Conservation (phyloP, 2,797 vertebrate genomes). For the Hypotaenidia okinawae region DNA sequence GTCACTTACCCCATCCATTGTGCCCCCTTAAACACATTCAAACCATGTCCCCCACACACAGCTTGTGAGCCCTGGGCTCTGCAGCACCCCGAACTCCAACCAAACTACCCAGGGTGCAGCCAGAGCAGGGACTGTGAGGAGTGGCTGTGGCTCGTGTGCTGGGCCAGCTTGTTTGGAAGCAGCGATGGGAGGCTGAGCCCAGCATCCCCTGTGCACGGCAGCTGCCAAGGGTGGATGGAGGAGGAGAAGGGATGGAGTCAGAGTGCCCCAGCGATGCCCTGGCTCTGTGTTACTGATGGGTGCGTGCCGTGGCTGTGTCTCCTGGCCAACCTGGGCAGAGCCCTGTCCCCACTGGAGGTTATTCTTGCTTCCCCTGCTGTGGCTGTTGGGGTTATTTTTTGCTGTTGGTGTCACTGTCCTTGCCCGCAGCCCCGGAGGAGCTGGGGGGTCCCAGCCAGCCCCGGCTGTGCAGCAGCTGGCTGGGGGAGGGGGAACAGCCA, state of each 20-base stretch:
- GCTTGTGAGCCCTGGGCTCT: not conserved
- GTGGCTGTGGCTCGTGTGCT: not conserved
- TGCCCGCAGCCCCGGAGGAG: fast-evolving
- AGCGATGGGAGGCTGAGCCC: not conserved
- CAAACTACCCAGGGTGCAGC: too few relatives aligned
- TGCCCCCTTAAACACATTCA: not conserved
- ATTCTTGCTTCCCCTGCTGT: not conserved
- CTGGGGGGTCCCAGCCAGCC: not conserved
- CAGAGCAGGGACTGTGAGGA: too few relatives aligned
- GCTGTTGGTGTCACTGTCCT: not conserved
- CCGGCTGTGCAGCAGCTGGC: too few relatives aligned
- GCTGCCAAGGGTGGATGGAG: not conserved
- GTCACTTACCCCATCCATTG: fast-evolving
- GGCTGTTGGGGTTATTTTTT: not conserved
- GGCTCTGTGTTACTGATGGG: not conserved
- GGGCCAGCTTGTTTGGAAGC: not conserved
- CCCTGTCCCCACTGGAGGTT: not conserved
- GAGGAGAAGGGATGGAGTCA: not conserved
- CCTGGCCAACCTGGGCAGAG: too few relatives aligned
- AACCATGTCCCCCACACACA: fast-evolving
- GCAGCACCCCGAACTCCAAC: fast-evolving
- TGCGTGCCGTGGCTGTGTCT: fast-evolving
- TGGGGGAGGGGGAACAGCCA: not conserved
- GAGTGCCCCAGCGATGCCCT: fast-evolving
- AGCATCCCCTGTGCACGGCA: too few relatives aligned